Percentiles rank a stretch among this genome's conserved stretches.
These are phyloP conservation scores for Octomys mimax DNA, from an alignment of 2,797 vertebrate species.

Conservation along the genomic window DNA sequence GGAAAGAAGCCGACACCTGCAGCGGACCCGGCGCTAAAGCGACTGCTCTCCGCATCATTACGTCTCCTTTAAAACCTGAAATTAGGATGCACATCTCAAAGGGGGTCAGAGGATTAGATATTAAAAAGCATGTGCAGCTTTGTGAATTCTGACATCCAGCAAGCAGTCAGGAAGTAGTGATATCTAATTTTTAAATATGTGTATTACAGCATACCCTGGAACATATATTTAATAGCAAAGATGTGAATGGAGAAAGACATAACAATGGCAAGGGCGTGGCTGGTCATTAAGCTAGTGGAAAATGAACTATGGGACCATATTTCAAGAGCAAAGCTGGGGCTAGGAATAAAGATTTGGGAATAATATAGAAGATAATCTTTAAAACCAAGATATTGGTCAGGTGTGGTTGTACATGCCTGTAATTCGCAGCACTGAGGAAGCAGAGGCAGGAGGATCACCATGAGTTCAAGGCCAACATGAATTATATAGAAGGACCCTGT, in stretches of 20 bases:
- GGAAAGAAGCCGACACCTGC: neutral
- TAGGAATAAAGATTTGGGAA: conserved; percentile 1
- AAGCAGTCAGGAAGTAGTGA: neutral
- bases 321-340: neutral
- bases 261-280: neutral
- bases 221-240: neutral
- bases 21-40: neutral
- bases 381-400: neutral
- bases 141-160: neutral
- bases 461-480: neutral
- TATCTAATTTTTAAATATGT: neutral
- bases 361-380: neutral
- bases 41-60: neutral
- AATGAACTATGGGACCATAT: neutral
- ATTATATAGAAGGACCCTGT: neutral
- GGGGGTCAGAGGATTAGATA: neutral
- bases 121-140: neutral
- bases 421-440: neutral
- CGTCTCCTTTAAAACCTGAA: conserved; percentile 10
- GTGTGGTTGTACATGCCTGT: neutral
- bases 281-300: neutral
- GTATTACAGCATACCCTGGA: neutral
- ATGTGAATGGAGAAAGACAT: neutral
- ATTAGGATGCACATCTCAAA: neutral
- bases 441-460: neutral